Evolutionary conservation across 2,797 vertebrate genomes (phyloP), one percentile per base, ranked within the genome.

Genomic region (Pempheris klunzingeri): DNA sequence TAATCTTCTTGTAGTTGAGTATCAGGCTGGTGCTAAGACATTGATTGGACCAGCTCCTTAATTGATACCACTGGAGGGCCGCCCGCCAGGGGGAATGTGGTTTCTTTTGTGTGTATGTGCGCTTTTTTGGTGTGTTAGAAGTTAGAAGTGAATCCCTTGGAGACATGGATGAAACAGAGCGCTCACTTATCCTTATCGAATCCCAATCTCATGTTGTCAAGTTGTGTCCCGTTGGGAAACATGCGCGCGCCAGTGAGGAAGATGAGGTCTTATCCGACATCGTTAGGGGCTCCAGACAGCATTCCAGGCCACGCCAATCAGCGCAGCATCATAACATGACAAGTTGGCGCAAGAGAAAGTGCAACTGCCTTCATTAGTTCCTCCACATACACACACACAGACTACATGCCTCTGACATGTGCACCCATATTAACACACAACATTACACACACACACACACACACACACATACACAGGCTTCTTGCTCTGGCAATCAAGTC

Each of bases 11-110:
- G 91, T 90, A 91, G 88, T 68, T 69, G 80, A 83, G 84, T 87
- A 92, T 91, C 90, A 90, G 81, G 70, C 80, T 82, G 75, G 59
- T 83, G 73, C 82, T 90, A 77, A 90, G 87, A 88, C 92, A 94
- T 91, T 94, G 93, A 95, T 95, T 92, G 86, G 84, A 82, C 83
- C 79, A 32, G 78, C 75, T 86, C 79, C 85, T 89, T 93, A 92
- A 94, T 94, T 93, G 93, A 95, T 94, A 91, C 90, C 85, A 88
- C 87, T 80, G 82, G 91, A 93, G 86, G 86, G 83, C 83, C 6
- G 72, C 80, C 88, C 39, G 69, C 81, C 71, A 63, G 79, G 85
- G 84, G 67, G 66, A 57, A 71, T 64, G 75, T 46, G 55, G 52
- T 74, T 77, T 74, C n/a, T 49, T 77, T 13, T 78, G 46, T 83